Conservation (phyloP, 2,113 vertebrate species). For the Oriolus oriolus region DNA sequence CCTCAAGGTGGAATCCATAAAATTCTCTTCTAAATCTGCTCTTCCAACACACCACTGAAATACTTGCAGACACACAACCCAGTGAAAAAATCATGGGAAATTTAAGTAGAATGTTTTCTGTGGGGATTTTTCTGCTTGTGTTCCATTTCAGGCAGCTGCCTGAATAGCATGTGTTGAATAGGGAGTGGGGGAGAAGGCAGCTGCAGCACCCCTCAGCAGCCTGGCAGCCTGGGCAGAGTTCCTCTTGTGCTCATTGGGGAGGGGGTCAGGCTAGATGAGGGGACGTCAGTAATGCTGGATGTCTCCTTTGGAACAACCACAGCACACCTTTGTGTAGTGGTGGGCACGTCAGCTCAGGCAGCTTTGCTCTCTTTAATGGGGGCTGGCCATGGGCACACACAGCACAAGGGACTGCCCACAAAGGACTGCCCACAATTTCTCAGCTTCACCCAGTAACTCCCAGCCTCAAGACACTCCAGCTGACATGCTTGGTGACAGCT, state of each 20-base stretch:
- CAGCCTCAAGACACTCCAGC: not conserved
- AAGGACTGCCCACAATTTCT: not conserved
- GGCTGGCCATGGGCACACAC: not conserved
- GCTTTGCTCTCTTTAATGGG: not conserved
- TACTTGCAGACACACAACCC: not conserved
- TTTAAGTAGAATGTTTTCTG: not conserved
- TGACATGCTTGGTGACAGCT: not conserved
- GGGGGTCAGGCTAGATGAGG: not conserved
- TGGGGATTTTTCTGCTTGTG: not conserved
- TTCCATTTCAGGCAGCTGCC: not conserved
- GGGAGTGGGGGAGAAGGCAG: not conserved
- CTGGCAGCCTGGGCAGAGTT: not conserved
- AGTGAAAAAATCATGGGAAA: not conserved
- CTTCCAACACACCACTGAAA: not conserved
- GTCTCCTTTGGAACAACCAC: not conserved
- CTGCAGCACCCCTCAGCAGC: not conserved
- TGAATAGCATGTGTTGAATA: not conserved
- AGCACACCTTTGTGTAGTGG: not conserved
- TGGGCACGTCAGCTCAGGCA: rapidly evolving
- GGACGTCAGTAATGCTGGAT: not conserved
- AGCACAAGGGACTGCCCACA: not conserved
- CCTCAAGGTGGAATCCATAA: constrained; percentile 46
- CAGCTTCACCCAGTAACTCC: not conserved
- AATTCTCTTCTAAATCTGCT: not conserved
- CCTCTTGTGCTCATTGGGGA: not conserved